Percentiles rank a stretch among this genome's conserved stretches.
phyloP scores from a whole-genome alignment of 30 jellyfish, hydroid and myxozoan genomes.

The Aurelia aurita region DNA sequence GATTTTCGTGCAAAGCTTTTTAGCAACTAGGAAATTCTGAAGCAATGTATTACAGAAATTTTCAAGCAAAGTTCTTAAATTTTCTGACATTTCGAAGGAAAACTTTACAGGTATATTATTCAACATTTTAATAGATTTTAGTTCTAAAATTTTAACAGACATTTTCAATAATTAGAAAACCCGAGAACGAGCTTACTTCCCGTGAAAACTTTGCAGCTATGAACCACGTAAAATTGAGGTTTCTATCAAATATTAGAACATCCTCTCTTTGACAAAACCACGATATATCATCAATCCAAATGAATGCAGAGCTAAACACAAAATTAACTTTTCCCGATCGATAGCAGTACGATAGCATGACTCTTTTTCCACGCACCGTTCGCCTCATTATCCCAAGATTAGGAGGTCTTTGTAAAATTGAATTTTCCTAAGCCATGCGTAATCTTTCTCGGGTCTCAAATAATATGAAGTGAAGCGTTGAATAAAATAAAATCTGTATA shows the following conservation, averaged over 20 bases:
- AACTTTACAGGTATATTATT: too few species aligned
- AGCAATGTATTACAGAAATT: too few species aligned
- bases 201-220: too few species aligned
- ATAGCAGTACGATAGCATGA: conserved; percentile 5
- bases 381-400: conserved; percentile 48
- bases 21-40: too few species aligned
- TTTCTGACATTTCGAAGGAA: too few species aligned
- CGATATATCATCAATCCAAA: neutral
- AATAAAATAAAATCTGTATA: neutral
- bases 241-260: neutral
- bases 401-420: conserved; percentile 56
- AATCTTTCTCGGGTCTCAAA: conserved; percentile 38
- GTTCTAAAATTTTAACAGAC: too few species aligned
- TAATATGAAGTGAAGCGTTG: conserved; percentile 20
- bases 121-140: too few species aligned
- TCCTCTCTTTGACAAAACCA: neutral
- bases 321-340: neutral
- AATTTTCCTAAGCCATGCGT: conserved; percentile 54
- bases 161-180: too few species aligned
- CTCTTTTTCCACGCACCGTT: conserved; percentile 39
- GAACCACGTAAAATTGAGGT: too few species aligned
- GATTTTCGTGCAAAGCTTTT: too few species aligned
- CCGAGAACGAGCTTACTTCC: too few species aligned
- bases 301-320: neutral
- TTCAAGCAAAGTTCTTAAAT: too few species aligned